Evolutionary conservation across 23 tunicate genomes (phyloP), one percentile per base, ranked within the genome.

Genomic region (Aplidium turbinatum): DNA sequence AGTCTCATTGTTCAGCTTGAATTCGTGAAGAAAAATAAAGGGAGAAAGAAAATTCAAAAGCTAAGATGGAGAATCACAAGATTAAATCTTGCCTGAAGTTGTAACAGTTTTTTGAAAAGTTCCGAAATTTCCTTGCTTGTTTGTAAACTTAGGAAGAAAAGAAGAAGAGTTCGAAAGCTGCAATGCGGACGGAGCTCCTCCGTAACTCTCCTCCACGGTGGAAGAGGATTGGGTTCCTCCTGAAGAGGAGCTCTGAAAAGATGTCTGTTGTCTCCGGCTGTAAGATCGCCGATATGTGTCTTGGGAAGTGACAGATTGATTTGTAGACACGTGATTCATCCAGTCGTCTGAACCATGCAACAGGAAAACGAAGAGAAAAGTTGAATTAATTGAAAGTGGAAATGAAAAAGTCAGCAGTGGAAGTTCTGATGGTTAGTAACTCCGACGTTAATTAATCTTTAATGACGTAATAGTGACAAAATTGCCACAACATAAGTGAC

Each of bases 221-320:
- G 58, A 26, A 28, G 77, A 73, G 25, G 80, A 40, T 34, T 73
- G 82, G 19, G 74, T 39, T 27, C 80, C 70, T 29, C 92, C 92
- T 5, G 72, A 28, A 0, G 70, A 35, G 0, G 93, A 72, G 64
- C 85, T 76, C 33, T 68, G 53, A 40, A 62, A 80, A 47, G 85
- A 73, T 20, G 79, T 72, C 50, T 76, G 87, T 65, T 88, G 87
- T 31, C 73, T 52, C 23, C 89, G 46, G 34, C 91, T 84, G 69
- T 84, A 91, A 5, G 97, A 84, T 26, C 68, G 90, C 11, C 72
- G 82, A 42, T 40, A 68, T 23, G 74, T 45, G 60, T 65, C 52
- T n/a, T n/a, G n/a, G 9, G 84, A 57, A 30, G 70, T 62, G 13
- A 63, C 30, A 13, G 38, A 58, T 4, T 33, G 33, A 16, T 22